Evolutionary conservation across 2,888 invertebrate species (phyloP).

Genomic region (Epiblema foenella): DNA sequence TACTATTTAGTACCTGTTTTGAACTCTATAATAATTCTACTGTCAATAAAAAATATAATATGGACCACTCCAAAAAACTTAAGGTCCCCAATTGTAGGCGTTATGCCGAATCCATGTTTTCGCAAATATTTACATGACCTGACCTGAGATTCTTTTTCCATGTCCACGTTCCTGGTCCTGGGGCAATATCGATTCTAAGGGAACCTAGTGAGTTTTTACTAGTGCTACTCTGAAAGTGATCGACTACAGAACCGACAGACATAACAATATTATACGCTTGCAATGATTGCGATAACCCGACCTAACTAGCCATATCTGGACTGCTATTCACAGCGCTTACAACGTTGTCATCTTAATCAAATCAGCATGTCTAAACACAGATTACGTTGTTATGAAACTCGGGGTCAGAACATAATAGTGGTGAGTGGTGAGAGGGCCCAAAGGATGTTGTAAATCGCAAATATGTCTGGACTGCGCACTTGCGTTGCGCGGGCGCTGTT

Average conservation of each 20-base stretch:
- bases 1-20: too few species aligned
- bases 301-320: slow-evolving; percentile 18
- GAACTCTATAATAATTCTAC: too few species aligned
- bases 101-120: too few species aligned
- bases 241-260: slow-evolving; percentile 6
- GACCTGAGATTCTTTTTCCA: not conserved
- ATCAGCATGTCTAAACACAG: not conserved
- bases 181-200: too few species aligned
- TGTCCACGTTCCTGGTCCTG: too few species aligned
- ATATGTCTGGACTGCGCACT: not conserved
- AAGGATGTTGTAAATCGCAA: not conserved
- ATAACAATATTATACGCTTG: slow-evolving; percentile 18
- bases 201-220: too few species aligned
- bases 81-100: too few species aligned
- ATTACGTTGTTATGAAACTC: not conserved
- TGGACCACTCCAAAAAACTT: too few species aligned
- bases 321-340: not conserved
- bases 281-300: slow-evolving; percentile 37
- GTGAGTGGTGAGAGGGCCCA: not conserved
- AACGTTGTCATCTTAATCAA: not conserved
- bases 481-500: slow-evolving; percentile 20
- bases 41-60: too few species aligned
- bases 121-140: too few species aligned
- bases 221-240: slow-evolving; percentile 1
- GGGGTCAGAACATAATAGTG: not conserved